Evolutionary conservation across 35 echinoderm and acorn worm species (phyloP).

Genomic region (Nesometra sesokonis): DNA sequence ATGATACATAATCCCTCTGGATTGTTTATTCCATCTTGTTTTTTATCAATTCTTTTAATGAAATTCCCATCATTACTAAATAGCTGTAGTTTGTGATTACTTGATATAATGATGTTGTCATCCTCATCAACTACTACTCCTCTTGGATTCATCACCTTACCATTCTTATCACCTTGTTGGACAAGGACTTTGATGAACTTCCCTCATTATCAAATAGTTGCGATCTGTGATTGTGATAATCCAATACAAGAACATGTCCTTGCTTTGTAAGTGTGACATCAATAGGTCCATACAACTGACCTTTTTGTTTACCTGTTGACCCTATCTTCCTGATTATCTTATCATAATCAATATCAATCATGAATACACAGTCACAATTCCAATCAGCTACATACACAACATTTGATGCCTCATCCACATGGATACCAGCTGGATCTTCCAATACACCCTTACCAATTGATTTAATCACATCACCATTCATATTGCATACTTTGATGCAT

Average conservation of each 20-base stretch:
- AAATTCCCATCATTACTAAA: background rate
- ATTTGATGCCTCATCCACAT: background rate
- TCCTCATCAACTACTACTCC: background rate
- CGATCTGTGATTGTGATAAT: background rate
- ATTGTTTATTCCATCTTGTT: background rate
- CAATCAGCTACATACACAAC: background rate
- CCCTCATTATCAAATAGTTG: background rate
- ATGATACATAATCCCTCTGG: background rate
- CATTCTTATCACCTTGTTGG: background rate
- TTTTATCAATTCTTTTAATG: background rate
- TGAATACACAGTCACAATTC: background rate
- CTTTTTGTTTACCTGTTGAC: background rate
- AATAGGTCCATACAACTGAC: background rate
- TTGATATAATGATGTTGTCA: background rate
- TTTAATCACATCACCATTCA: background rate
- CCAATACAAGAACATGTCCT: background rate
- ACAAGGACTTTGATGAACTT: background rate
- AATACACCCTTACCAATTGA: background rate
- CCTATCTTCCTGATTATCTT: background rate
- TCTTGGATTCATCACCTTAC: background rate
- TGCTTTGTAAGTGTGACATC: background rate
- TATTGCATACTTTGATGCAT: background rate
- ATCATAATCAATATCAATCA: background rate
- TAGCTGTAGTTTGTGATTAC: background rate
- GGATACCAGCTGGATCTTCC: background rate